These are phyloP conservation scores for Noctua fimbriata DNA, from an alignment of 2,888 invertebrate genomes.

Conservation along the genomic window DNA sequence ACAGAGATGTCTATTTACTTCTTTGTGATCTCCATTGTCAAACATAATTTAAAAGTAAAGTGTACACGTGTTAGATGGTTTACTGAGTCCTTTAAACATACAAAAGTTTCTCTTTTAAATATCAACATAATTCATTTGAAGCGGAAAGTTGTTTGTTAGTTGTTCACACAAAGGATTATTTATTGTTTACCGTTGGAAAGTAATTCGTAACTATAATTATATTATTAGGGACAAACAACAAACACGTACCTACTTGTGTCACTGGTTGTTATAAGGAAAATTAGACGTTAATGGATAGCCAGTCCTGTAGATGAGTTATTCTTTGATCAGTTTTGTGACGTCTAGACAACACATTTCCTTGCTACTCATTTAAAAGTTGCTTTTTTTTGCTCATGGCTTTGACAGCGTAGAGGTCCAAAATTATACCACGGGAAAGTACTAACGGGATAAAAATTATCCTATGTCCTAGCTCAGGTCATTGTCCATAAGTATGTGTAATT, in stretches of 20 bases:
- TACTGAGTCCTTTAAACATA: conserved; percentile 14
- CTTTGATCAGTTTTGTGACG: not conserved
- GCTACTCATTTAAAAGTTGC: not conserved
- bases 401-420: not conserved
- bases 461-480: not conserved
- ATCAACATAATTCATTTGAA: conserved; percentile 28
- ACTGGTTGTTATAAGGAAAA: conserved; percentile 6
- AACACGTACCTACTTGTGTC: conserved; percentile 14
- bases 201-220: conserved; percentile 9
- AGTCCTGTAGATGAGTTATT: not conserved
- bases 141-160: conserved; percentile 26
- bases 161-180: conserved; percentile 38
- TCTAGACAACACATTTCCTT: not conserved
- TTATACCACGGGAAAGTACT: not conserved
- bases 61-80: conserved; percentile 2
- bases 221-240: conserved; percentile 12
- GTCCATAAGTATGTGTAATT: too few species aligned
- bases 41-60: conserved; percentile 13
- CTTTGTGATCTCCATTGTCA: conserved; percentile 18
- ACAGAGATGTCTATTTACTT: not conserved
- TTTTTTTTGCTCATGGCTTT: not conserved
- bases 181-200: conserved; percentile 20
- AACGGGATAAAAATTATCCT: not conserved
- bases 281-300: not conserved
- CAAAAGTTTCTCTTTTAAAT: conserved; percentile 30